phyloP scores from a whole-genome alignment of 2,113 vertebrate genomes.

The Notothenia rossii region DNA sequence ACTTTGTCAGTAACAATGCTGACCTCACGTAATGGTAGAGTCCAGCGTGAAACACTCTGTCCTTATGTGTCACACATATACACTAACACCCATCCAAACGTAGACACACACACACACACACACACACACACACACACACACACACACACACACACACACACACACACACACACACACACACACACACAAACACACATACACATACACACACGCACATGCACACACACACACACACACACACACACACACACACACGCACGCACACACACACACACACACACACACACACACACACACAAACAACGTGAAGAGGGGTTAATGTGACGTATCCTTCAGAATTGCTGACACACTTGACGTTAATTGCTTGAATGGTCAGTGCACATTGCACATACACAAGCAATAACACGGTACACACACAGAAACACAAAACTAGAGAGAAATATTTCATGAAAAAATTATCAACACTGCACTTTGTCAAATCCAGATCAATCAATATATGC shows the following conservation, averaged over 20 bases:
- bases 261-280: background rate
- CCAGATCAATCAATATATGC: no score
- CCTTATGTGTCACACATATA: slow-evolving; percentile 25
- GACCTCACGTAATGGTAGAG: slow-evolving; percentile 74
- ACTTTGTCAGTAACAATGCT: slow-evolving; percentile 70
- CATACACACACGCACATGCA: no score
- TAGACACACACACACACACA: background rate
- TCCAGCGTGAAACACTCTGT: slow-evolving; percentile 66
- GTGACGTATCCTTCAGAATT: slow-evolving; percentile 61
- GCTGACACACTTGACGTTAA: slow-evolving; percentile 61
- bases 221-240: background rate
- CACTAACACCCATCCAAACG: background rate
- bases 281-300: slow-evolving; percentile 25
- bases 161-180: background rate
- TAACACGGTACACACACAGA: background rate
- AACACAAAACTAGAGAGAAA: background rate
- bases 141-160: background rate
- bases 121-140: background rate
- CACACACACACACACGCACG: background rate
- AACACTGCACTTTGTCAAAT: no score
- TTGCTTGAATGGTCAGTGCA: slow-evolving; percentile 35
- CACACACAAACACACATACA: no score
- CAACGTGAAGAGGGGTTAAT: slow-evolving; percentile 45
- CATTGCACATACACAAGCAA: background rate
- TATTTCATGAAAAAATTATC: no score